A percentile compares a stretch with the other conserved stretches of the same genome.
Conservation (phyloP, 2,888 invertebrate species). For the Drosophila vallismaia region DNA sequence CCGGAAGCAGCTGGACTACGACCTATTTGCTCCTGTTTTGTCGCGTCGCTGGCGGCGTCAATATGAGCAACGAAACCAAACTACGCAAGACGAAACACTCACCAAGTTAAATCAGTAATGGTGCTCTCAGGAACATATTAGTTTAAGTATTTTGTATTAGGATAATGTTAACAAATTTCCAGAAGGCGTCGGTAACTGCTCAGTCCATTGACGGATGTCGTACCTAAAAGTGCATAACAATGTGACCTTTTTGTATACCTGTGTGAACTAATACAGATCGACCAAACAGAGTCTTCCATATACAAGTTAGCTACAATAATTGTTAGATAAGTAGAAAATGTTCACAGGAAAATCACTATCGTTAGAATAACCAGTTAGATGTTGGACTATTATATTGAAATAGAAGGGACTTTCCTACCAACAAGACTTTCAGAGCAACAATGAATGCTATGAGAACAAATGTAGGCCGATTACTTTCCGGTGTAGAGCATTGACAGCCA, state of each 20-base stretch:
- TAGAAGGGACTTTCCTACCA: constrained; percentile 16
- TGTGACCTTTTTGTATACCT: constrained; percentile 76
- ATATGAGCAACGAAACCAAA: constrained; percentile 42
- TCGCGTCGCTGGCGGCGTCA: constrained; percentile 83
- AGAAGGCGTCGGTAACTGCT: constrained; percentile 14
- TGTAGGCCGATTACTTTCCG: constrained; percentile 13
- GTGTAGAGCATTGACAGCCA: constrained; percentile 37
- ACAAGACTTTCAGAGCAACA: constrained; percentile 16
- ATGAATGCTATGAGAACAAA: constrained; percentile 7
- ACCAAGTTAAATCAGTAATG: constrained; percentile 61
- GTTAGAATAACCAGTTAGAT: constrained; percentile 34
- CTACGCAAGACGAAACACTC: constrained; percentile 55
- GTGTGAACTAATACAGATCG: constrained; percentile 34
- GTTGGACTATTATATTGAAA: constrained; percentile 18
- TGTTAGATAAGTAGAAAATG: constrained; percentile 39
- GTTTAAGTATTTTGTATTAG: constrained; percentile 35
- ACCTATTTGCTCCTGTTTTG: constrained; percentile 86
- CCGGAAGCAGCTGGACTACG: constrained; percentile 84
- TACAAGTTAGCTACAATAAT: constrained; percentile 47
- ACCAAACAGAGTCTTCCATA: constrained; percentile 65
- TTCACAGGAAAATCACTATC: constrained; percentile 23
- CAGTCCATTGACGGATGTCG: constrained; percentile 40
- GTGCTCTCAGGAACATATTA: constrained; percentile 7
- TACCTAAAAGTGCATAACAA: constrained; percentile 66
- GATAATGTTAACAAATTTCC: constrained; percentile 18